Base-by-base conservation (phyloP, 2,797 vertebrate species). In the Mareca penelope region DNA sequence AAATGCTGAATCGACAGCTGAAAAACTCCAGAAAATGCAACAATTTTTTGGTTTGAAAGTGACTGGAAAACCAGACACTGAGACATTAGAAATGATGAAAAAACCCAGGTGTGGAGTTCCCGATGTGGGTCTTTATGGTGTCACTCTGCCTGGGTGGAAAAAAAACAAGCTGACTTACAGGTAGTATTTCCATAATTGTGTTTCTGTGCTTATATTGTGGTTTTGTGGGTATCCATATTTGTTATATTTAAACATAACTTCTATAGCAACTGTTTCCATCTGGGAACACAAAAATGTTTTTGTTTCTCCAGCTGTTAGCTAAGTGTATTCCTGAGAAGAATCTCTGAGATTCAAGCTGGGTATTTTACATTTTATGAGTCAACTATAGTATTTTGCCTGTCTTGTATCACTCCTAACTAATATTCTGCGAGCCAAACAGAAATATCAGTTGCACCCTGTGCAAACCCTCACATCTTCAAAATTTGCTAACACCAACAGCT, bases 11-110 rank as follows among this genome's bases (percentile, higher is more conserved):
- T 80, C 91, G 3, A 55, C 82, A 70, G 93, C 19, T 37, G 80
- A 82, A 94, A 99, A 98, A 94, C 97, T 99, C 85, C 96, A 59
- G 22, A 98, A 99, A 97, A 99, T 99, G 99, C 99, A 99, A 97
- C 88, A 95, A 7, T 99, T 98, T 91, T 99, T 98, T 90, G 97
- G 98, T 15, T 98, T 99, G 42, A 60, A 97, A 22, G 97, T 99
- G 90, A 99, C 98, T 0, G 99, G 99, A 17, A 97, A 83, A 10
- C 81, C 98, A 80, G 98, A 99, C 59, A 37, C 93, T 1, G 96
- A 98, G 23, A 99, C 99, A 1, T 6, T 99, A 56, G 68, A 97
- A 68, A 39, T 98, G n/a, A 99, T 99, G 99, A 98, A 98, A 86
- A 98, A 98, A 77, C 98, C 99, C 2, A 98, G 99, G 56, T 99